phyloP scores from a whole-genome alignment of 2,113 vertebrate species.

The Empidonax alnorum region DNA sequence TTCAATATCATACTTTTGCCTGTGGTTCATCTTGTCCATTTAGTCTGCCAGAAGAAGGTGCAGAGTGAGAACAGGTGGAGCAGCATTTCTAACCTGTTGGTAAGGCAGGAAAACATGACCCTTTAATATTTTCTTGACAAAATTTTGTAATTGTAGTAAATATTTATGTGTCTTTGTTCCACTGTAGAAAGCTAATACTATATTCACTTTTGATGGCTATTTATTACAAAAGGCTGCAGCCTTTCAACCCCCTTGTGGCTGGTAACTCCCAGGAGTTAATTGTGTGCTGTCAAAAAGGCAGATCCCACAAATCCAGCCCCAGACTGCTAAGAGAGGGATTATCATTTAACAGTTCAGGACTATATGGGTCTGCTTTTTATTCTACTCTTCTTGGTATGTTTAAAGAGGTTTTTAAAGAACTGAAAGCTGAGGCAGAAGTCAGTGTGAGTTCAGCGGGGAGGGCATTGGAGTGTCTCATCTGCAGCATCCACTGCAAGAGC shows the following conservation, averaged over 20 bases:
- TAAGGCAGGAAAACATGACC: not conserved
- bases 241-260: slow-evolving; percentile 45
- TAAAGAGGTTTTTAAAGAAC: slow-evolving; percentile 4
- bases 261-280: slow-evolving; percentile 54
- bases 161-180: not conserved
- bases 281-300: slow-evolving; percentile 22
- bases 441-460: not conserved
- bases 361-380: not conserved
- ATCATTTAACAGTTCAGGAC: slow-evolving; percentile 54
- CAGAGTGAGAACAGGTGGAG: not conserved
- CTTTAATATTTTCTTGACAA: not conserved
- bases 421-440: not conserved
- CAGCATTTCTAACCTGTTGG: not conserved
- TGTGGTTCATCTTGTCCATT: not conserved
- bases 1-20: not conserved
- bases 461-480: not conserved
- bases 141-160: not conserved
- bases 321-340: slow-evolving; percentile 31
- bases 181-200: slow-evolving; percentile 6
- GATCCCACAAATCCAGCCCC: slow-evolving; percentile 40
- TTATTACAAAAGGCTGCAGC: slow-evolving; percentile 19
- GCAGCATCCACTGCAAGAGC: not conserved
- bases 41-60: not conserved
- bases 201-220: slow-evolving; percentile 39
- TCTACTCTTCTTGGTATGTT: not conserved